These are phyloP conservation scores for Calcarius lapponicus DNA, from an alignment of 2,797 vertebrate species.

Conservation along the genomic window DNA sequence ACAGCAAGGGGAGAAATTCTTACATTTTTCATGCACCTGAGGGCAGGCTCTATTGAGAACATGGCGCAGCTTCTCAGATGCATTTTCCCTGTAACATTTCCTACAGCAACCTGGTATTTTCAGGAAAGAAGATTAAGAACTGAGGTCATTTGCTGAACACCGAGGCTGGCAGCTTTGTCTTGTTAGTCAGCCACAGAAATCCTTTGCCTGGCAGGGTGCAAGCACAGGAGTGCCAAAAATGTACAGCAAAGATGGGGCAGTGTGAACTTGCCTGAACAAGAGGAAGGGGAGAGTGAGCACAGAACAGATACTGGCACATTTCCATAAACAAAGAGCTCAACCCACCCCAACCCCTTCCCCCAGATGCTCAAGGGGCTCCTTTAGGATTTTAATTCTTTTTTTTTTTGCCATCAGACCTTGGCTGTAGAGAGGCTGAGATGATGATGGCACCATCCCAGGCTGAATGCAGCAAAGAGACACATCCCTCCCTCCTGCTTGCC, in stretches of 20 bases:
- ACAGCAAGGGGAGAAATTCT: not conserved
- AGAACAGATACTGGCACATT: not conserved
- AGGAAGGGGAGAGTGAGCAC: not conserved
- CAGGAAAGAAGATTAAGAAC: constrained; percentile 31
- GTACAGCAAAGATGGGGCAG: not conserved
- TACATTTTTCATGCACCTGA: not conserved
- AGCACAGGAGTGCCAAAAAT: not conserved
- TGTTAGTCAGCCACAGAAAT: constrained; percentile 21
- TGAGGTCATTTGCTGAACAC: constrained; percentile 4
- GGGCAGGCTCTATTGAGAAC: not conserved
- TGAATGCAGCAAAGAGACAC: not conserved
- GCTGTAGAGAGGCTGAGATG: not conserved
- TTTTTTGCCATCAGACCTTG: not conserved
- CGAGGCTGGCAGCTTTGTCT: constrained; percentile 25
- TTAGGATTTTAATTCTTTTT: not conserved
- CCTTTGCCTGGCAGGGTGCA: constrained; percentile 12
- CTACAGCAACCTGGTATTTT: not conserved
- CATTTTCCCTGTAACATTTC: not conserved
- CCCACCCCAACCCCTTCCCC: not conserved
- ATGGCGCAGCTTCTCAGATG: not conserved
- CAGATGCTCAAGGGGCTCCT: not conserved
- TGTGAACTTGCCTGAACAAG: not conserved
- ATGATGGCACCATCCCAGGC: not conserved
- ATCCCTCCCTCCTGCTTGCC: not conserved
- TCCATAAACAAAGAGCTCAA: not conserved